Base-by-base conservation (phyloP, 1,140 invertebrate species). In the Orchesella cincta region DNA sequence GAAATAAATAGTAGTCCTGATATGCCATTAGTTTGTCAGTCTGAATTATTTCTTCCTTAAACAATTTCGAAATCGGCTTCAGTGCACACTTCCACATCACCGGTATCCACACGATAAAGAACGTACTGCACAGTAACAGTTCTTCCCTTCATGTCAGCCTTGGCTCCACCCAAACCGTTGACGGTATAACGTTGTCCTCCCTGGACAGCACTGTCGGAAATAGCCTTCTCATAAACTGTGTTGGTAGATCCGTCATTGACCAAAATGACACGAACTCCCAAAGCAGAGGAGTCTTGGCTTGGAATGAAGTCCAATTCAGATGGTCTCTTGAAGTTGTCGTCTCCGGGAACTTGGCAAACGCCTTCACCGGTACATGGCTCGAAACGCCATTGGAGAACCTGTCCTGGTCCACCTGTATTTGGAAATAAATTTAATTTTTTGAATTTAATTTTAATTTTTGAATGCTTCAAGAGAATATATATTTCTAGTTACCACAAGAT, bases 21-120 rank as follows among this genome's bases (percentile, higher is more conserved):
- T n/a, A n/a, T n/a, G n/a, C n/a, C n/a, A n/a, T n/a, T n/a, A n/a
- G n/a, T n/a, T n/a, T n/a, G n/a, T n/a, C n/a, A n/a, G n/a, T n/a
- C n/a, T n/a, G n/a, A n/a, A n/a, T n/a, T n/a, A n/a, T 23, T 14
- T 16, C n/a, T 57, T 67, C 28, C 5, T n/a, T 33, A 67, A 31
- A 67, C 62, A 67, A 67, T 29, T 67, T 67, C 8, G 62, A 67
- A 67, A 23, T 67, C 62, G 12, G 62, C 62, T n/a, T 67, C 62
- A 31, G 28, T 29, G 23, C 62, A 67, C 2, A 31, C 62, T 67
- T 67, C 62, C 5, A 67, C 62, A 23, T 67, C n/a, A n/a, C 33
- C 33, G 31, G 29, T n/a, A 67, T 67, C 62, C 3, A 67, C 62
- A 31, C 62, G 26, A 23, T 67, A 67, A 3, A 67, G 12, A 14